phyloP scores from a whole-genome alignment of 2,113 vertebrate species.

The Glareola pratincola region DNA sequence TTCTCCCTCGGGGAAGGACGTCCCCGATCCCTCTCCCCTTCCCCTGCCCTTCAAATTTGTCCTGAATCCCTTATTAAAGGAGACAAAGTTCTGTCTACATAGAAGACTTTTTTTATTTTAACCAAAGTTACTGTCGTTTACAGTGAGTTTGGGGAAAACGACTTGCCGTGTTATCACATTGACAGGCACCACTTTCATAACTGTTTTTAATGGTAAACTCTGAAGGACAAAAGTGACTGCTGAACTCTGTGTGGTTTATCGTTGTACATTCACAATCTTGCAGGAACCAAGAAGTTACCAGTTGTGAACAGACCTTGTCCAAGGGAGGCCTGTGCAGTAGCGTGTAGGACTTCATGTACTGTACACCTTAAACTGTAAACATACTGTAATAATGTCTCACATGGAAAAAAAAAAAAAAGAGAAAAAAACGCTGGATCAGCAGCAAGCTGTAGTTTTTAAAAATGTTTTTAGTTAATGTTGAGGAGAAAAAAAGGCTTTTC shows the following conservation, averaged over 20 bases:
- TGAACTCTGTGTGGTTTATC: conserved; percentile 91
- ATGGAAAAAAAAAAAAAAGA: conserved; percentile 77
- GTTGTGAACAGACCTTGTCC: conserved; percentile 89
- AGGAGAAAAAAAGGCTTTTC: conserved; percentile 91
- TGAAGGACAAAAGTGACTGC: conserved; percentile 84
- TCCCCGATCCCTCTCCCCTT: conserved; percentile 63
- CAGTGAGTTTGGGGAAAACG: conserved; percentile 96
- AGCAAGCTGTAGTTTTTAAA: conserved; percentile 97
- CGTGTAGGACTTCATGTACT: conserved; percentile 95
- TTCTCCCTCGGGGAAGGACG: conserved; percentile 82
- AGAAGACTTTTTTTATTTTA: conserved; percentile 92
- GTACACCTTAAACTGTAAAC: conserved; percentile 96
- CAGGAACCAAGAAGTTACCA: conserved; percentile 84
- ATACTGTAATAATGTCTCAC: conserved; percentile 97
- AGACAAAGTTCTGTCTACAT: conserved; percentile 89
- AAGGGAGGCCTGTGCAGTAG: conserved; percentile 96
- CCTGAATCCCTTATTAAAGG: conserved; percentile 83
- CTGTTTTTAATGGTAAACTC: conserved; percentile 83
- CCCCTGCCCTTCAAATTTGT: conserved; percentile 67
- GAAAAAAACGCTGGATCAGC: conserved; percentile 84
- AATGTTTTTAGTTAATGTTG: conserved; percentile 97
- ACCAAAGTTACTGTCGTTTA: conserved; percentile 99
- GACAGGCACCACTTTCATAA: conserved; percentile 80
- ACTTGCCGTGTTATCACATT: conserved; percentile 85
- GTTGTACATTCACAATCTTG: conserved; percentile 89